These are phyloP conservation scores for Escarpia spicata DNA, from an alignment of 2,888 invertebrate species.

Conservation along the genomic window DNA sequence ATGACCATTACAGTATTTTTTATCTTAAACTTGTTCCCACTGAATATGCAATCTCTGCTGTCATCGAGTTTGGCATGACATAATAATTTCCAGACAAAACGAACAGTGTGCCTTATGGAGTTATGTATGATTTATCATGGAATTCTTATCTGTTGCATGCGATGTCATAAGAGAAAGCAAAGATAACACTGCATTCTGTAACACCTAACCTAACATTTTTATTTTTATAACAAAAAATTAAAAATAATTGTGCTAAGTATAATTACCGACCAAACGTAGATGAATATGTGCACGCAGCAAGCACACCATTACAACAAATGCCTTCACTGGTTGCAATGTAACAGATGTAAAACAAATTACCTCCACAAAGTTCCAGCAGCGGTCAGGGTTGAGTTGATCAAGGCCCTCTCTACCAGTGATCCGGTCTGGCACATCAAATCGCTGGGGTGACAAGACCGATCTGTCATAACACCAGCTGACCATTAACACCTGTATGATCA, in stretches of 20 bases:
- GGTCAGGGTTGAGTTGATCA: slow-evolving; percentile 70
- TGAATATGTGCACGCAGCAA: neutral
- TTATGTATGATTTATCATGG: no score
- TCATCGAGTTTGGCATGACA: no score
- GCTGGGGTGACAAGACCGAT: neutral
- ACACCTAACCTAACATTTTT: neutral
- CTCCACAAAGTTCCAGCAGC: slow-evolving; percentile 86
- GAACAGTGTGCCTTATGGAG: no score
- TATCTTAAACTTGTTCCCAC: no score
- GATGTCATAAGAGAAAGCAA: neutral
- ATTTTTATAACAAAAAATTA: no score
- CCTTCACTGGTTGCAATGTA: neutral
- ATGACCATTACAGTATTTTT: no score
- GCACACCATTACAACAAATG: neutral
- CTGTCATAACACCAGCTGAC: neutral
- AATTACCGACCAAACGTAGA: neutral
- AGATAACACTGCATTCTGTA: slow-evolving; percentile 7
- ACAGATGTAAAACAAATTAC: slow-evolving; percentile 55
- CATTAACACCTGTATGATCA: neutral
- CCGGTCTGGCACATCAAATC: slow-evolving; percentile 77
- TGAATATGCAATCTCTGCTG: no score
- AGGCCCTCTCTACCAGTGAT: slow-evolving; percentile 78
- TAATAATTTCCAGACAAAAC: no score
- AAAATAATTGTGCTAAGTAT: neutral
- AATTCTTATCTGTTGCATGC: no score